Evolutionary conservation across 2,888 invertebrate genomes (phyloP).

Genomic region (Dryadula phaetusa): DNA sequence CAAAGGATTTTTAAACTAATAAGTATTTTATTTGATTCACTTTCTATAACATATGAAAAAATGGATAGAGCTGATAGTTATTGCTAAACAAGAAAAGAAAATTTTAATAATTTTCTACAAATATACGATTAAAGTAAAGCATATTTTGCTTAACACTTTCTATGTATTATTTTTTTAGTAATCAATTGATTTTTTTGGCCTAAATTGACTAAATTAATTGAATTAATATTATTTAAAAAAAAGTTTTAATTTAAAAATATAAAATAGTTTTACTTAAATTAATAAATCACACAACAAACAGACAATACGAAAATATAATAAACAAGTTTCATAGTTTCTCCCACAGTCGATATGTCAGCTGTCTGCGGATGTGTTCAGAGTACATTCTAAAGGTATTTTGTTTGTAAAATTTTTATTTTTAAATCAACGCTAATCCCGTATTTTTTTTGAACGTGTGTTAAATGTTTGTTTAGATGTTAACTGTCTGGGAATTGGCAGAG

Average conservation of each 20-base stretch:
- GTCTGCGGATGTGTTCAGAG: neutral
- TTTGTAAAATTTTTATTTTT: conserved; percentile 20
- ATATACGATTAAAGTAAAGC: no score
- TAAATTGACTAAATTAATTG: no score
- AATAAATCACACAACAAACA: neutral
- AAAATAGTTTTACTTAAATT: neutral
- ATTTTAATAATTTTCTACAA: no score
- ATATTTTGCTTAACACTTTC: no score
- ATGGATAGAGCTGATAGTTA: no score
- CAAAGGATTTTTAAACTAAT: neutral
- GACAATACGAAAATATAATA: neutral
- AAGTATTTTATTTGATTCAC: neutral
- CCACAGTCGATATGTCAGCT: conserved; percentile 31
- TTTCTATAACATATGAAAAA: no score
- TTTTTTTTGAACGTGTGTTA: conserved; percentile 12
- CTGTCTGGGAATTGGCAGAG: neutral
- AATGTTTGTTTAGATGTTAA: conserved; percentile 12
- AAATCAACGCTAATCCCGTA: neutral
- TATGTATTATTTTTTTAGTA: no score
- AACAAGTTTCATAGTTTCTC: neutral
- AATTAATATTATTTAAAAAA: no score
- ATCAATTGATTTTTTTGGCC: no score
- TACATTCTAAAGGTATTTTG: neutral
- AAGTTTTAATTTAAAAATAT: neutral
- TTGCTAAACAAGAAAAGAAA: no score